Evolutionary conservation across 2,888 invertebrate genomes (phyloP).

Genomic region (Xylocampa areola): DNA sequence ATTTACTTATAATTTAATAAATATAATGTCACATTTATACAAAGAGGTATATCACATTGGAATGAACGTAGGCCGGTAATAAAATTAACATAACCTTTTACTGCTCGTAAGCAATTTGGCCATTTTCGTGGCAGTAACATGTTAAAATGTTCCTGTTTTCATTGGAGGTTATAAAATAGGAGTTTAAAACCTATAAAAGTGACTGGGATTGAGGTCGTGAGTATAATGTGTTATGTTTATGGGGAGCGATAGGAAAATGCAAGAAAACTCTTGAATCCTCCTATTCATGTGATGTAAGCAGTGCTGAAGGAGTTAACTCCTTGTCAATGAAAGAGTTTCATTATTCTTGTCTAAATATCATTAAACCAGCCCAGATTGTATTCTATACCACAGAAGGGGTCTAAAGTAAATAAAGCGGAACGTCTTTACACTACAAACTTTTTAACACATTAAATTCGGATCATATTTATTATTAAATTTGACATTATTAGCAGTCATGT

Average conservation of each 20-base stretch:
- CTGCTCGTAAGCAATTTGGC: conserved; percentile 67
- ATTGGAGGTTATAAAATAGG: conserved; percentile 68
- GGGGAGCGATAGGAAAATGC: conserved; percentile 10
- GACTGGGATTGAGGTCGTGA: conserved; percentile 63
- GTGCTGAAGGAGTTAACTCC: not conserved
- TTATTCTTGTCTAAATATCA: no score
- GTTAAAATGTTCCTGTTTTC: conserved; percentile 67
- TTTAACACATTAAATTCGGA: no score
- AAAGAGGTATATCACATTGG: conserved; percentile 44
- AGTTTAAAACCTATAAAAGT: conserved; percentile 69
- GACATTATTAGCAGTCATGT: no score
- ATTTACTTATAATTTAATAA: no score
- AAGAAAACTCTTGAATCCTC: not conserved
- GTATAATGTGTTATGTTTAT: conserved; percentile 39
- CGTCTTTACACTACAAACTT: no score
- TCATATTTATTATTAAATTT: no score
- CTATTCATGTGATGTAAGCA: conserved; percentile 3
- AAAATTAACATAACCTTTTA: conserved; percentile 72
- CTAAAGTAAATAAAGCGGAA: no score
- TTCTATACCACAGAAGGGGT: no score
- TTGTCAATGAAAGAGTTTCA: no score
- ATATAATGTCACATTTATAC: conserved; percentile 44
- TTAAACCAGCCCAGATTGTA: no score
- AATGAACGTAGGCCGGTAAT: conserved; percentile 58
- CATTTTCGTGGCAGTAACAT: conserved; percentile 66